Evolutionary conservation across 2,888 invertebrate genomes (phyloP).

Genomic region (Acanthopleura granulata): DNA sequence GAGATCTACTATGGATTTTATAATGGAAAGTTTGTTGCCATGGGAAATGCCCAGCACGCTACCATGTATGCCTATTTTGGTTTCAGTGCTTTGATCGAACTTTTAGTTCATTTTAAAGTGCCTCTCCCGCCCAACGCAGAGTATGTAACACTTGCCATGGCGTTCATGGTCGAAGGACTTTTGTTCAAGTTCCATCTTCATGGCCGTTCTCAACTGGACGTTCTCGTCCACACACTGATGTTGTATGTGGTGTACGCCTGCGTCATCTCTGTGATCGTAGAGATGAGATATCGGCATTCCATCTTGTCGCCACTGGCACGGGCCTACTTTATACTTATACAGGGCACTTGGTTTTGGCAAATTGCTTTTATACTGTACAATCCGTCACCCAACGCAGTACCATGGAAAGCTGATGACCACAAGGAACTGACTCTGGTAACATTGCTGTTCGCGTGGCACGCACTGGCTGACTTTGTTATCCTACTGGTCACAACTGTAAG

Average conservation of each 20-base stretch:
- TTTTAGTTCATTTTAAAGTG: slow-evolving; percentile 62
- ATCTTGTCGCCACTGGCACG: slow-evolving; percentile 67
- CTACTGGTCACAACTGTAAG: slow-evolving; percentile 52
- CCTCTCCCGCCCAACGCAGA: slow-evolving; percentile 69
- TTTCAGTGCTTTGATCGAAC: slow-evolving; percentile 69
- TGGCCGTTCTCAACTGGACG: slow-evolving; percentile 66
- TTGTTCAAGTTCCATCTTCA: slow-evolving; percentile 72
- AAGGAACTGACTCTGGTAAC: slow-evolving; percentile 71
- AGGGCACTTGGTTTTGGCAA: slow-evolving; percentile 74
- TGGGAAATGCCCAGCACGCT: slow-evolving; percentile 72
- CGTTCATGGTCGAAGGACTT: slow-evolving; percentile 70
- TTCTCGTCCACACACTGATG: slow-evolving; percentile 71
- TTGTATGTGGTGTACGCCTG: slow-evolving; percentile 67
- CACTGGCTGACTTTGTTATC: slow-evolving; percentile 48
- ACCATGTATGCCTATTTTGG: slow-evolving; percentile 73
- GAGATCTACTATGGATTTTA: slow-evolving; percentile 68
- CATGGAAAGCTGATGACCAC: slow-evolving; percentile 68
- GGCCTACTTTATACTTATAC: slow-evolving; percentile 69
- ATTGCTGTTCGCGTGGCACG: slow-evolving; percentile 67
- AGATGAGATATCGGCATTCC: slow-evolving; percentile 66
- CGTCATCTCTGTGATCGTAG: slow-evolving; percentile 61
- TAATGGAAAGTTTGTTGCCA: slow-evolving; percentile 60
- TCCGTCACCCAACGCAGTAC: slow-evolving; percentile 57
- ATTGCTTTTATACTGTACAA: slow-evolving; percentile 72
- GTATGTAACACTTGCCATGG: slow-evolving; percentile 68